A percentile compares a stretch with the other conserved stretches of the same genome.
Evolutionary conservation across 2,888 invertebrate species (phyloP).

Genomic region (Trachelus iudaicus): DNA sequence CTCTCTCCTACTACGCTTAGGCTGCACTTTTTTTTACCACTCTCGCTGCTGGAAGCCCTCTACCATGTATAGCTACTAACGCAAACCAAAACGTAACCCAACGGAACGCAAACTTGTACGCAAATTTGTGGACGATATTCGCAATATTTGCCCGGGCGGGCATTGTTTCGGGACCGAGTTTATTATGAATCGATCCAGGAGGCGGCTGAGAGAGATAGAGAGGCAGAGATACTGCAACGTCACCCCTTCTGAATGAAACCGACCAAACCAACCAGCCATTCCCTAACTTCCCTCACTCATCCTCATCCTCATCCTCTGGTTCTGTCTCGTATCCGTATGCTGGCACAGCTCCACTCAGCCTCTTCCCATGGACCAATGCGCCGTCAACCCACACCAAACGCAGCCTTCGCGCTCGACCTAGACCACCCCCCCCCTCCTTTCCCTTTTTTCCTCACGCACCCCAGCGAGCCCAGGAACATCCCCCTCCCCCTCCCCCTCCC

Average conservation of each 20-base stretch:
- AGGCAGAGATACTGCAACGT: slow-evolving; percentile 56
- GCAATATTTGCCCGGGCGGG: slow-evolving; percentile 57
- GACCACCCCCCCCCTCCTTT: slow-evolving; percentile 22
- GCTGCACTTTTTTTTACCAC: slow-evolving; percentile 47
- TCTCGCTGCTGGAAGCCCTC: slow-evolving; percentile 29
- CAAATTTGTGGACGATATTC: slow-evolving; percentile 61
- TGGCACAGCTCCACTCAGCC: slow-evolving; percentile 24
- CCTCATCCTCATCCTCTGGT: slow-evolving; percentile 12
- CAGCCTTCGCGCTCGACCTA: slow-evolving; percentile 39
- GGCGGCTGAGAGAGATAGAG: slow-evolving; percentile 44
- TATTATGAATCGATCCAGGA: slow-evolving; percentile 61
- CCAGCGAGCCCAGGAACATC: slow-evolving; percentile 27
- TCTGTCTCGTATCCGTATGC: slow-evolving; percentile 27
- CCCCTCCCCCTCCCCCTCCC: not conserved
- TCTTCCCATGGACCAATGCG: slow-evolving; percentile 23
- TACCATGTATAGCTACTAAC: slow-evolving; percentile 38
- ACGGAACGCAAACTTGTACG: slow-evolving; percentile 47
- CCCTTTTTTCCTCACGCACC: slow-evolving; percentile 28
- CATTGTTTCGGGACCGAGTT: slow-evolving; percentile 59
- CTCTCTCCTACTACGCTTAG: slow-evolving; percentile 42
- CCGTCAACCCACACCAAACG: slow-evolving; percentile 23
- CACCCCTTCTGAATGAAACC: slow-evolving; percentile 53
- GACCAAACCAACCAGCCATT: slow-evolving; percentile 37
- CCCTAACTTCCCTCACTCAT: slow-evolving; percentile 31
- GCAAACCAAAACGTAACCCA: slow-evolving; percentile 42